Percentiles rank a stretch among this genome's conserved stretches.
Evolutionary conservation across 2,797 vertebrate species (phyloP).

Genomic region (Notamacropus eugenii): DNA sequence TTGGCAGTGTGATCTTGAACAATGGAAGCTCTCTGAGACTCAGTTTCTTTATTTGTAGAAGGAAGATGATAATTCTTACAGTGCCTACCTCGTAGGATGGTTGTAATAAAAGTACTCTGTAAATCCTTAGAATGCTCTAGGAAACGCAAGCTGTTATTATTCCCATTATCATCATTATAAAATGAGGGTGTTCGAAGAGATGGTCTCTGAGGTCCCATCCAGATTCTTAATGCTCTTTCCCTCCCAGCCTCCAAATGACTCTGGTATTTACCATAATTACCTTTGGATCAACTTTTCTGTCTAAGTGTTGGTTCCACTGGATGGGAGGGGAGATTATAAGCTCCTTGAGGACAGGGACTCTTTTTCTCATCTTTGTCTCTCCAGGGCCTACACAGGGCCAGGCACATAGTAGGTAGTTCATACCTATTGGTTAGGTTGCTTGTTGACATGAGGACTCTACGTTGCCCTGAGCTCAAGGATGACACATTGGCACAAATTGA

Average conservation of each 20-base stretch:
- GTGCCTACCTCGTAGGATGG: neutral
- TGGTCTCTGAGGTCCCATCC: neutral
- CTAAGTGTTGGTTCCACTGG: neutral
- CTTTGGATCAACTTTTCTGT: neutral
- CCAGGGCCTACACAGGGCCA: neutral
- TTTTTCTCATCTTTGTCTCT: neutral
- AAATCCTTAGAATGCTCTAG: neutral
- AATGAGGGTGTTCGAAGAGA: neutral
- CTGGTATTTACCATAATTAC: neutral
- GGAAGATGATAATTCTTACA: neutral
- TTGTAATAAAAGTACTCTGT: neutral
- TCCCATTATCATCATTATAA: neutral
- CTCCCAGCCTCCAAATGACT: neutral
- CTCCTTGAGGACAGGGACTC: conserved; percentile 59
- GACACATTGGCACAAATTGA: neutral
- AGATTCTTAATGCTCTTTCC: neutral
- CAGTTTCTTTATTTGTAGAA: neutral
- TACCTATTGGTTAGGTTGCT: neutral
- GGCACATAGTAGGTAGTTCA: neutral
- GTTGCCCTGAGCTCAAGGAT: neutral
- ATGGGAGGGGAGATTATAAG: neutral
- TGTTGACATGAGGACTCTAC: neutral
- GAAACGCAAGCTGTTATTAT: neutral
- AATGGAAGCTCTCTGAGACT: neutral
- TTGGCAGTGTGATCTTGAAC: neutral